phyloP scores from a whole-genome alignment of 2,113 vertebrate species.

The Scomber colias region DNA sequence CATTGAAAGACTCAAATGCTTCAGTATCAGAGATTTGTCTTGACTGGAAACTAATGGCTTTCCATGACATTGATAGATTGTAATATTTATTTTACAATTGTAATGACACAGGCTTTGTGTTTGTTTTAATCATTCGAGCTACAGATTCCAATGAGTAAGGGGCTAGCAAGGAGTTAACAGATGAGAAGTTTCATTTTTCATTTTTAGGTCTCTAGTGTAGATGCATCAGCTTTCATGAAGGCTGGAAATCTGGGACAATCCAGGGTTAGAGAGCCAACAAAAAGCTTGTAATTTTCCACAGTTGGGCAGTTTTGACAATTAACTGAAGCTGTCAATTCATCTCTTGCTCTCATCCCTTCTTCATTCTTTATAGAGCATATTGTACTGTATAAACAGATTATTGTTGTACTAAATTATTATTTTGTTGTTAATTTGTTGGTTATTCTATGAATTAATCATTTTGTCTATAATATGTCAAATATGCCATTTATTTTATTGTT shows the following conservation, averaged over 20 bases:
- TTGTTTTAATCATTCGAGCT: constrained; percentile 41
- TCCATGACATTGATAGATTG: constrained; percentile 11
- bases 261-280: constrained; percentile 51
- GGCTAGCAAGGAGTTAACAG: constrained; percentile 33
- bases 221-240: constrained; percentile 45
- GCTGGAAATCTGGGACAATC: constrained; percentile 51
- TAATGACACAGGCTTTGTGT: constrained; percentile 25
- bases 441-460: not conserved
- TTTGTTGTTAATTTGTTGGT: constrained; percentile 23
- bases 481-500: not conserved
- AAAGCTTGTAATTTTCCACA: constrained; percentile 42
- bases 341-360: constrained; percentile 18
- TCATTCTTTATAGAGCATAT: constrained; percentile 5
- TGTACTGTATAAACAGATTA: not conserved
- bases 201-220: constrained; percentile 45
- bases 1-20: not conserved
- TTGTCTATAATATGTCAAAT: not conserved
- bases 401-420: not conserved
- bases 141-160: constrained; percentile 36
- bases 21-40: not conserved
- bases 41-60: not conserved
- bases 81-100: constrained; percentile 11
- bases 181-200: constrained; percentile 50
- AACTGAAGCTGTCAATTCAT: constrained; percentile 32
- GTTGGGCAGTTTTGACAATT: constrained; percentile 45